Base-by-base conservation (phyloP, 2,113 vertebrate genomes). In the Ondatra zibethicus region DNA sequence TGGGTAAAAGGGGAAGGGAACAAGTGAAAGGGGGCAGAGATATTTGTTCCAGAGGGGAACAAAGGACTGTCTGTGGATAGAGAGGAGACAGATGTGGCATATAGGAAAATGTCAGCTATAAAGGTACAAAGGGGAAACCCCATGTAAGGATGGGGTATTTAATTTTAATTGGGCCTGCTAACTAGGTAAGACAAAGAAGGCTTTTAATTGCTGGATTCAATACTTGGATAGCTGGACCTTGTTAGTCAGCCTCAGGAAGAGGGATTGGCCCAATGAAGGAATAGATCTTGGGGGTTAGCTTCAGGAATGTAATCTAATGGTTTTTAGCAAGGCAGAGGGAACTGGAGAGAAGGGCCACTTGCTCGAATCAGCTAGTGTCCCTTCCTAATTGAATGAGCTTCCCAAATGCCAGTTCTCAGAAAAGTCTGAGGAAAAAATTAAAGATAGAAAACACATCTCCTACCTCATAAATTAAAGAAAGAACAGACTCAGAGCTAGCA, bases 381-480 rank as follows among this genome's bases (percentile, higher is more conserved):
- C 36, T 39, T 72, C 17, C 73, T 94, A 96, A 97, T 93, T 96
- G 86, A 97, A 65, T 2, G 27, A 96, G 81, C 87, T 65, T 81
- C 36, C 42, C 42, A 95, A 89, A 58, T 50, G 52, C 92, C 75
- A 96, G 39, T n/a, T 82, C 76, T 66, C 50, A 68, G n/a, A 16
- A 36, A 91, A 55, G 27, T n/a, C 89, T 55, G 91, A 63, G 52
- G 39, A 72, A 72, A 85, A n/a, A 95, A 86, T 50, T 72, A n/a
- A 31, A 89, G 45, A 47, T 68, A 73, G 92, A 94, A 93, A 94
- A 93, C 97, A 92, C 93, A 96, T 95, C 19, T 91, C 80, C 58
- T 89, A 90, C 97, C 65, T 77, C 92, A 66, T 98, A 97, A 93
- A 14, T 91, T 39, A 87, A 88, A 93, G 66, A 58, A 68, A 73